Base-by-base conservation (phyloP, 35 echinoderm and acorn worm genomes). In the Anneissia japonica region DNA sequence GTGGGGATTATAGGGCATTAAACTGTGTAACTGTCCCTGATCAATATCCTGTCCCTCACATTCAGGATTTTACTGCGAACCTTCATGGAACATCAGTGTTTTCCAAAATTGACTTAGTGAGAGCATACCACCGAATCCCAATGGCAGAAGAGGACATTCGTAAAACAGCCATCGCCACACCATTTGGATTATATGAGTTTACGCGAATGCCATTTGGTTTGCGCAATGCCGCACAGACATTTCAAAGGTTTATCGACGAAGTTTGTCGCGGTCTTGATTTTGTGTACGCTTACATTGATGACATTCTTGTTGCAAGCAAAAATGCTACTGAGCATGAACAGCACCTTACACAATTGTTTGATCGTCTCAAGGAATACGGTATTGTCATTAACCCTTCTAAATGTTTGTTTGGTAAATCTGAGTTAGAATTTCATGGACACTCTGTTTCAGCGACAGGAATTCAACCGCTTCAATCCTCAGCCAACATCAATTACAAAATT, bases 301-400 rank as follows among this genome's bases (percentile, higher is more conserved):
- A 87, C 38, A 55, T 87, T 19, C 46, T 87, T 4, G 34, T 87
- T 14, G 85, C 40, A 43, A 43, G 40, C 40, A 43, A 35, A 12
- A 78, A 35, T 78, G 19, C 74, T 12, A 45, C 83, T 0, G 82
- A 85, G 84, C 79, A 81, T 37, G 36, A 35, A 38, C 36, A 0
- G 33, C 82, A 90, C 43, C 41, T 90, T 2, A 43, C 16, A 32
- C 55, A 90, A 38, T 73, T 90, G 32, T 90, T 84, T 46, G 73
- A 75, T 34, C 33, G 82, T 13, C 19, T 90, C 34, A 35, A 73
- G 17, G 73, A 84, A 31, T 77, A 90, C 35, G 82, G 88, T 0
- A 85, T 90, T 34, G 37, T 85, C 56, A 90, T 85, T 34, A 85
- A 90, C 35, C 74, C 74, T 34, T 35, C 16, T 38, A 83, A 88